Evolutionary conservation across 2,113 vertebrate species (phyloP), one percentile per base, ranked within the genome.

Genomic region (Argyrosomus japonicus): DNA sequence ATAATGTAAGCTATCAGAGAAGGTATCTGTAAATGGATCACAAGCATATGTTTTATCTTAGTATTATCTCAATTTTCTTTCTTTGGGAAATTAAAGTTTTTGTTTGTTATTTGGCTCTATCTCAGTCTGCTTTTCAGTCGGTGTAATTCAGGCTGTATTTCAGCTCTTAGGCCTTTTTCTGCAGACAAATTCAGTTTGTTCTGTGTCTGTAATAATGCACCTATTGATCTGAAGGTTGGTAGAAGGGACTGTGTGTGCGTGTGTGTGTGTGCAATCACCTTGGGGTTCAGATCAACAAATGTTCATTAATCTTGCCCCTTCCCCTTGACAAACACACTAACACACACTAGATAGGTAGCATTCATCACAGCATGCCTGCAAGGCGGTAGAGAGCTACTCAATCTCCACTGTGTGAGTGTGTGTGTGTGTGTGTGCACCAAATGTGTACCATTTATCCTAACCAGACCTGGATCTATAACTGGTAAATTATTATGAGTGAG

Each of bases 181-280:
- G 45, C 63, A 78, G 71, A 79, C 47, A 67, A 79, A 76, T 75
- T 60, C 79, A 73, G 48, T 85, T 85, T 88, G 79, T 70, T 79
- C 54, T 72, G 68, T 63, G 68, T 19, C 61, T 65, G 23, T 50
- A 89, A 89, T 83, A 77, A 83, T 86, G 68, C 57, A 32, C 68
- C 63, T 89, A 81, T 89, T 86, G 87, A 89, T 89, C 74, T 68
- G 19, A 43, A 47, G 50, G 53, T 56, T 82, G 27, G 36, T 68
- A 61, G 58, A 67, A 15, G 25, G 40, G 53, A 27, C 25, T 78
- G 64, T 36, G 32, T 25, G 29, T 47, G 51, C 25, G n/a, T 47
- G 69, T 78, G 64, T 36, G 32, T 74, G 50, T 62, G 62, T 25
- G 54, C 32, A 58, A 56, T 84, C 64, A 57, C 56, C 79, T 53